Evolutionary conservation across 2,113 vertebrate species (phyloP).

Genomic region (Pomatostomus ruficeps): DNA sequence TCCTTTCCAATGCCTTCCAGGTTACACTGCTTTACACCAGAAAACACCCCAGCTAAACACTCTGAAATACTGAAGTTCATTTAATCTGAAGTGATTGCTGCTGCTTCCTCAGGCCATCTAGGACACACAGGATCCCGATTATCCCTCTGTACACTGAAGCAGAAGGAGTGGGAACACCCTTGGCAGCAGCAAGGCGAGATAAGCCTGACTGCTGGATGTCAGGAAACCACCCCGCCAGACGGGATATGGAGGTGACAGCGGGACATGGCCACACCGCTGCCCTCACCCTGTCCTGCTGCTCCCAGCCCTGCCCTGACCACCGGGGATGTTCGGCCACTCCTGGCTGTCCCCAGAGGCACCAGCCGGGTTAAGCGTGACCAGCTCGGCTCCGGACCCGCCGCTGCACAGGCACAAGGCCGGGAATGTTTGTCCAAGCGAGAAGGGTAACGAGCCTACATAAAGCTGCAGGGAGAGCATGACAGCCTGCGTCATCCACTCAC

Average conservation of each 20-base stretch:
- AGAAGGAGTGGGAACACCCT: neutral
- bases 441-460: neutral
- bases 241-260: neutral
- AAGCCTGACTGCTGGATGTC: neutral
- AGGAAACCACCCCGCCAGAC: neutral
- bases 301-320: neutral
- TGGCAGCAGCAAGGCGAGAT: neutral
- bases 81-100: neutral
- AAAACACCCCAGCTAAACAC: fast-evolving
- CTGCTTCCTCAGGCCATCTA: neutral
- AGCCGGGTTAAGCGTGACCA: fast-evolving
- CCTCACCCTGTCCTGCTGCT: neutral
- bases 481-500: neutral
- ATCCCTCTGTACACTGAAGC: neutral
- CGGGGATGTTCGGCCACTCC: neutral
- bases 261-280: neutral
- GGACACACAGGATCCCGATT: neutral
- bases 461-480: neutral
- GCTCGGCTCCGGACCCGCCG: neutral
- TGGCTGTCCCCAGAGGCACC: neutral
- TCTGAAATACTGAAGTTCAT: neutral
- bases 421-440: neutral
- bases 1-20: neutral
- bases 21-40: neutral
- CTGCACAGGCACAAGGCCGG: neutral